These are phyloP conservation scores for Hydrozoanthus tunicans DNA, from an alignment of 64 coral and sea anemone genomes.

Conservation along the genomic window DNA sequence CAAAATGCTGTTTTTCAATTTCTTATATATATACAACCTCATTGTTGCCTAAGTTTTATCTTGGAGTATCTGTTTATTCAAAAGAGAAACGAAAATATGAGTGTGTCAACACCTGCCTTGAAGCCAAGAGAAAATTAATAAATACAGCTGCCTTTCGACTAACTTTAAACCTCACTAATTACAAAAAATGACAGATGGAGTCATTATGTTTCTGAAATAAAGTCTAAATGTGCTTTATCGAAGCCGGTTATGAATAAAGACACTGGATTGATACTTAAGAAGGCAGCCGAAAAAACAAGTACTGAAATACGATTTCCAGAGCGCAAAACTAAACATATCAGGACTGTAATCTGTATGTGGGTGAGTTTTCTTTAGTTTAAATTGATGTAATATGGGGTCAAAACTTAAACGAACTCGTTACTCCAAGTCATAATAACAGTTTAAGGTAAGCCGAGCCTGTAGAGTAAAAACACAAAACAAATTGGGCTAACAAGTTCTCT, in stretches of 20 bases:
- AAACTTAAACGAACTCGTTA: background rate
- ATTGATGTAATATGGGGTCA: background rate
- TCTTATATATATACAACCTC: no score
- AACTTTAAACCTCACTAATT: constrained; percentile 35
- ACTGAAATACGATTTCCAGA: background rate
- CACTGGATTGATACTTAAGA: no score
- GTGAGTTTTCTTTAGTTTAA: background rate
- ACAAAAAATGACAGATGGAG: background rate
- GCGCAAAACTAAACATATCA: background rate
- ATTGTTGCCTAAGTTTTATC: no score
- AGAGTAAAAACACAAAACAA: constrained; percentile 5
- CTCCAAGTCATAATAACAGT: background rate
- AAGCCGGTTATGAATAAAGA: background rate
- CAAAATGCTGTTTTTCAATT: no score
- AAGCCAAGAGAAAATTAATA: background rate
- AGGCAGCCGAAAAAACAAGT: background rate
- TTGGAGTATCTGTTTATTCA: no score
- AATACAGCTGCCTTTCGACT: constrained; percentile 26
- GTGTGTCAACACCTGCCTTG: background rate
- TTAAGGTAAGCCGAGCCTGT: background rate
- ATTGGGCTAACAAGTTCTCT: background rate
- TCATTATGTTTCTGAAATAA: constrained; percentile 16
- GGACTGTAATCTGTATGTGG: background rate
- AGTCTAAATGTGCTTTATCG: background rate
- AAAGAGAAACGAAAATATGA: no score